Conservation (phyloP, 53 echinoderm and acorn worm genomes). For the Temnopleurus reevesii region DNA sequence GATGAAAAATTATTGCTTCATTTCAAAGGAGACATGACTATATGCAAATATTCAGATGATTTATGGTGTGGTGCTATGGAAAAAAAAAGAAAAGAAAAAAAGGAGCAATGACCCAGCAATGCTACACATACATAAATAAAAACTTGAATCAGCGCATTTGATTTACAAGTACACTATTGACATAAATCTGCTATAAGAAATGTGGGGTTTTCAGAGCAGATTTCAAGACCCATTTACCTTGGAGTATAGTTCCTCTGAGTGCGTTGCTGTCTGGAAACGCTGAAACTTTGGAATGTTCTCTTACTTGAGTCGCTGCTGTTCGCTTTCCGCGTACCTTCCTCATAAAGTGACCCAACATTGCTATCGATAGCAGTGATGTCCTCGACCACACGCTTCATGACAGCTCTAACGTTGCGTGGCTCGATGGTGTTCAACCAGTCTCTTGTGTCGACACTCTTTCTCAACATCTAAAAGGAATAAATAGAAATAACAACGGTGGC, state of each 20-base stretch:
- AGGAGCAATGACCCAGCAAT: too few relatives aligned
- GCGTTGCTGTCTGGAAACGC: constrained; percentile 74
- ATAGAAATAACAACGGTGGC: background rate
- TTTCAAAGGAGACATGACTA: too few relatives aligned
- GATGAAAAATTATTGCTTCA: too few relatives aligned
- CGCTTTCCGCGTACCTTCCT: constrained; percentile 91
- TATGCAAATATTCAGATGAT: too few relatives aligned
- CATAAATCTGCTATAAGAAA: too few relatives aligned
- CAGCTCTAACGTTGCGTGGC: constrained; percentile 91
- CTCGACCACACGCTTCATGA: constrained; percentile 98
- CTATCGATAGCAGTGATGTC: constrained; percentile 93
- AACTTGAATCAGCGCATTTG: too few relatives aligned
- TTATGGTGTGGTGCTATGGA: too few relatives aligned
- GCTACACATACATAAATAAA: too few relatives aligned
- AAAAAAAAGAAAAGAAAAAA: too few relatives aligned
- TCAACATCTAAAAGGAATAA: constrained; percentile 46
- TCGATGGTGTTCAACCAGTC: constrained; percentile 99
- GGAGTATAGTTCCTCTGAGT: constrained; percentile 84
- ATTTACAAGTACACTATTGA: too few relatives aligned
- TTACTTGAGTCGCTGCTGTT: constrained; percentile 97
- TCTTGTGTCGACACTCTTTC: constrained; percentile 95
- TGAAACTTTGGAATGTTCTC: constrained; percentile 82
- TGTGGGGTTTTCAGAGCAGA: too few relatives aligned
- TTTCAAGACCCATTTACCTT: constrained; percentile 78
- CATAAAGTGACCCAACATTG: constrained; percentile 91